A percentile compares a stretch with the other conserved stretches of the same genome.
phyloP scores from a whole-genome alignment of 2,797 vertebrate species.

The Podarcis lilfordi region DNA sequence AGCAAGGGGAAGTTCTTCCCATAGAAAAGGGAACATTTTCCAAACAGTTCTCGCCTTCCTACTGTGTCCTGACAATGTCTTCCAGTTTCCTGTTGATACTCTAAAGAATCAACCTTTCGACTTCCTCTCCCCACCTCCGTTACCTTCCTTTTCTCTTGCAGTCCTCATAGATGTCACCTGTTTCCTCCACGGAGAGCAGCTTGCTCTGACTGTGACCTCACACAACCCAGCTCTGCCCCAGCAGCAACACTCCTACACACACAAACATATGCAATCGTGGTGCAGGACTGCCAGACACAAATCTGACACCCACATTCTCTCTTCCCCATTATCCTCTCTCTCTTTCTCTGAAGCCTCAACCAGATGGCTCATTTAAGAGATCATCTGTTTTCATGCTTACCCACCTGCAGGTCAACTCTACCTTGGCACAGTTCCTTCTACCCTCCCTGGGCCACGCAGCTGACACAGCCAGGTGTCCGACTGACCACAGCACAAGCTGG shows the following conservation, averaged over 20 bases:
- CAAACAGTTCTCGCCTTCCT: not conserved
- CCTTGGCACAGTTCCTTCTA: not conserved
- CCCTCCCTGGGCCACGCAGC: not conserved
- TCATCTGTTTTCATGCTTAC: not conserved
- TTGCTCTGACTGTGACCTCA: no score
- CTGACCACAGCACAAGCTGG: not conserved
- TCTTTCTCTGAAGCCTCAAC: not conserved
- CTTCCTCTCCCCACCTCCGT: not conserved
- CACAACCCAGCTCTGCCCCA: not conserved
- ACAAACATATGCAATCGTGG: not conserved
- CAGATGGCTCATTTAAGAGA: not conserved
- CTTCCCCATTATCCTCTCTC: no score
- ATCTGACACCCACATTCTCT: not conserved
- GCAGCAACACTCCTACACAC: not conserved
- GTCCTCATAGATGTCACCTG: not conserved
- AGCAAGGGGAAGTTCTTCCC: not conserved
- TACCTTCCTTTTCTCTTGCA: not conserved
- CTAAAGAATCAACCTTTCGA: no score
- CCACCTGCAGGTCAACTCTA: not conserved
- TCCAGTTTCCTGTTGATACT: no score
- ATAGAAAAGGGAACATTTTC: not conserved
- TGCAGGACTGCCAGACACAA: not conserved
- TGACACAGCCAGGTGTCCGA: slow-evolving; percentile 2
- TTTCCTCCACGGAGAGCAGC: not conserved
- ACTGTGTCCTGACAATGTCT: no score